Percentiles rank a stretch among this genome's conserved stretches.
phyloP scores from a whole-genome alignment of 2,888 invertebrate genomes.

The Quadriops clusia region DNA sequence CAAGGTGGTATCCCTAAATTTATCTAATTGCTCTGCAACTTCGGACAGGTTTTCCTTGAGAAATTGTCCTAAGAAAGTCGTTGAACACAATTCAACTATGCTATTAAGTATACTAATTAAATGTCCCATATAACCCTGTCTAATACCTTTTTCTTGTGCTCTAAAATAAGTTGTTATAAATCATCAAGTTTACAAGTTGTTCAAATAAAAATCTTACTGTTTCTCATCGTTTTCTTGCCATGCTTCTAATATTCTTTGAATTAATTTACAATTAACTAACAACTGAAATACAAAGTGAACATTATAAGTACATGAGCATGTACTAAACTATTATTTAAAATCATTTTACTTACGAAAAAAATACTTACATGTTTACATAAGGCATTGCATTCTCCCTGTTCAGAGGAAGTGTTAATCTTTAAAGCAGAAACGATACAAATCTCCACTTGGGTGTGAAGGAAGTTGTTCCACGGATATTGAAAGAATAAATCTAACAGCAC shows the following conservation, averaged over 20 bases:
- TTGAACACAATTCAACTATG: conserved; percentile 42
- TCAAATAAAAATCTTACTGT: conserved; percentile 49
- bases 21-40: conserved; percentile 33
- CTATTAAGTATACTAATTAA: conserved; percentile 49
- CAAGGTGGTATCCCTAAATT: conserved; percentile 30
- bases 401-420: conserved; percentile 23
- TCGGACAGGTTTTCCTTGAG: conserved; percentile 42
- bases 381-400: conserved; percentile 34
- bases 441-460: conserved; percentile 84
- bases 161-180: conserved; percentile 34
- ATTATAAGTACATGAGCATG: background rate
- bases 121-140: conserved; percentile 56
- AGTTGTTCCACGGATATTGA: conserved; percentile 86
- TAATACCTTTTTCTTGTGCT: conserved; percentile 40
- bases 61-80: conserved; percentile 43
- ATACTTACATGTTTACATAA: conserved; percentile 44
- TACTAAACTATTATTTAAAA: conserved; percentile 5
- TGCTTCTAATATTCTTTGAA: conserved; percentile 67
- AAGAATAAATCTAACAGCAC: conserved; percentile 78
- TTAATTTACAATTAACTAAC: conserved; percentile 61
- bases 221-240: conserved; percentile 69
- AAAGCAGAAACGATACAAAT: conserved; percentile 66
- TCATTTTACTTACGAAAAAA: conserved; percentile 2
- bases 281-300: conserved; percentile 25
- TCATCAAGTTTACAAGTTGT: conserved; percentile 8